These are phyloP conservation scores for Prenolepis imparis DNA, from an alignment of 2,888 invertebrate genomes.

Conservation along the genomic window DNA sequence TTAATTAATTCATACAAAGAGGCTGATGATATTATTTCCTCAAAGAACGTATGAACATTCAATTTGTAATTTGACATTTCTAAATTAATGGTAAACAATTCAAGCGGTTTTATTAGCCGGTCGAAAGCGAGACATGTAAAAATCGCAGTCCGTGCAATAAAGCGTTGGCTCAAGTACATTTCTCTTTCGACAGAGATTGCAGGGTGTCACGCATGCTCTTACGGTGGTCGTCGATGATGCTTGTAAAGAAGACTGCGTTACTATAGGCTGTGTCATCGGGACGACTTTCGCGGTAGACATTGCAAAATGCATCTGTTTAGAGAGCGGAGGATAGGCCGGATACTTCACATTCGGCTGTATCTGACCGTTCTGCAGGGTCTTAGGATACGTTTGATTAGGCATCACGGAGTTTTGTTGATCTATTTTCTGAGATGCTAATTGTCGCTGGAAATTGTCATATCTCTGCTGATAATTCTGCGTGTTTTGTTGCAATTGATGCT, in stretches of 20 bases:
- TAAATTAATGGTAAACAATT: background rate
- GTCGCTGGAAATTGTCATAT: conserved; percentile 79
- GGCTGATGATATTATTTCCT: background rate
- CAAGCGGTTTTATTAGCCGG: conserved; percentile 87
- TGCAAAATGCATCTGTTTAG: conserved; percentile 90
- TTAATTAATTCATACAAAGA: conserved; percentile 10
- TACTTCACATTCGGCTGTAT: conserved; percentile 85
- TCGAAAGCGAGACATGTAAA: conserved; percentile 95
- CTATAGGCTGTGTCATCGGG: conserved; percentile 87
- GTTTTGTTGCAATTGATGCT: conserved; percentile 81
- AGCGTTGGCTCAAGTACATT: conserved; percentile 92
- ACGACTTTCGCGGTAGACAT: conserved; percentile 92
- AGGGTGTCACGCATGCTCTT: conserved; percentile 89
- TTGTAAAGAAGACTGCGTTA: conserved; percentile 87
- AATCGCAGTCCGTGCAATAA: conserved; percentile 97
- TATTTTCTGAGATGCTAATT: conserved; percentile 85
- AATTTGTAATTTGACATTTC: background rate
- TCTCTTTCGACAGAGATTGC: conserved; percentile 95
- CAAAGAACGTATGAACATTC: background rate
- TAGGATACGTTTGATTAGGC: conserved; percentile 83
- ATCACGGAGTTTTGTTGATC: conserved; percentile 83
- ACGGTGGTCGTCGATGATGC: conserved; percentile 67
- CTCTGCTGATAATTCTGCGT: conserved; percentile 75
- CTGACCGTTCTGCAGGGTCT: conserved; percentile 82
- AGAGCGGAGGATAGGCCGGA: conserved; percentile 88